Evolutionary conservation across 2,888 invertebrate species (phyloP).

Genomic region (Dysmachus trigonus): DNA sequence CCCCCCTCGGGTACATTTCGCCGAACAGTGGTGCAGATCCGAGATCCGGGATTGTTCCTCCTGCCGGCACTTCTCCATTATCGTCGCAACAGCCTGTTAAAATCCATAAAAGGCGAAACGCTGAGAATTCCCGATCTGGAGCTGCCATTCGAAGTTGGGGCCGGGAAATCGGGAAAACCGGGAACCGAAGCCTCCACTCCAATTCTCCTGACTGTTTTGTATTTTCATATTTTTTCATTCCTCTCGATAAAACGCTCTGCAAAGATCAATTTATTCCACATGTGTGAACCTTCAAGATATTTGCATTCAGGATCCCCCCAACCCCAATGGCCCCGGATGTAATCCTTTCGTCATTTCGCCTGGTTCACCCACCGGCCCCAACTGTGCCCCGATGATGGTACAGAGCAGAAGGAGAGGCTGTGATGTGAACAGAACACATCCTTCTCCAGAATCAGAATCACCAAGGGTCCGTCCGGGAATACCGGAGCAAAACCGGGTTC

Average conservation of each 20-base stretch:
- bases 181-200: no score
- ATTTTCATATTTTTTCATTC: constrained; percentile 12
- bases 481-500: not conserved
- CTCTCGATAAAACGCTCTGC: constrained; percentile 17
- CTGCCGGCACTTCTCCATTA: constrained; percentile 20
- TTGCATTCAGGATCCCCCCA: constrained; percentile 16
- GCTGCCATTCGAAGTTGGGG: not conserved
- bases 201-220: not conserved
- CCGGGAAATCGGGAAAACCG: no score
- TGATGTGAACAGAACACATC: not conserved
- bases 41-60: not conserved
- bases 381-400: not conserved
- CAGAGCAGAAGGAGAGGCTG: not conserved
- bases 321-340: not conserved
- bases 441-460: not conserved
- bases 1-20: not conserved
- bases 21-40: not conserved
- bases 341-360: constrained; percentile 7
- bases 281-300: constrained; percentile 35
- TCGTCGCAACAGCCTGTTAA: constrained; percentile 36
- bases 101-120: constrained; percentile 32
- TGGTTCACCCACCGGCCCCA: not conserved
- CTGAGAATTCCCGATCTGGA: not conserved
- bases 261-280: constrained; percentile 39
- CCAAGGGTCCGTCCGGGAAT: not conserved